phyloP scores from a whole-genome alignment of 2,888 invertebrate species.

The Sinotaia quadrata region DNA sequence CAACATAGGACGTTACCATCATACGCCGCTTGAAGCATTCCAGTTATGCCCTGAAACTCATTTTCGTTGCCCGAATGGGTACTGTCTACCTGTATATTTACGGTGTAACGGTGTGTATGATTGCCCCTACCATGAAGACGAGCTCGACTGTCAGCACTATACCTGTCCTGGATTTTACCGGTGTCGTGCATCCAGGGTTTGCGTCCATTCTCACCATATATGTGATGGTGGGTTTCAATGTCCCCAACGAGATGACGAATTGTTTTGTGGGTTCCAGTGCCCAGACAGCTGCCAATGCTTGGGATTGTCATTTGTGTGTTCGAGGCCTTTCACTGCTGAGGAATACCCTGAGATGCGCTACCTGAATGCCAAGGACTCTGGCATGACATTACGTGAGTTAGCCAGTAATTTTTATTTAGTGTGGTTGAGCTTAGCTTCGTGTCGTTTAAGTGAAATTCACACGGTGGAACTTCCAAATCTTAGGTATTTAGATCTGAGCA shows the following conservation, averaged over 20 bases:
- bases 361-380: slow-evolving; percentile 23
- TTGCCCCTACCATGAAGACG: slow-evolving; percentile 26
- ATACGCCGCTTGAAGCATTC: too few species aligned
- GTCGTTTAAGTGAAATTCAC: background rate
- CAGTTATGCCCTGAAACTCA: slow-evolving; percentile 16
- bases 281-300: slow-evolving; percentile 16
- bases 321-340: background rate
- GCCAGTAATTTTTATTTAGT: background rate
- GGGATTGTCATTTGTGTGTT: slow-evolving; percentile 21
- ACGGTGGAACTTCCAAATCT: background rate
- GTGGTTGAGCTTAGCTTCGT: background rate
- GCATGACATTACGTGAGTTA: background rate
- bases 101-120: slow-evolving; percentile 27
- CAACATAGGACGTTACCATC: too few species aligned
- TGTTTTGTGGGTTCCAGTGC: slow-evolving; percentile 23
- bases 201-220: slow-evolving; percentile 28
- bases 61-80: slow-evolving; percentile 12
- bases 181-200: slow-evolving; percentile 26
- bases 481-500: slow-evolving; percentile 17
- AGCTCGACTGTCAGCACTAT: slow-evolving; percentile 1
- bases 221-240: slow-evolving; percentile 35
- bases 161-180: slow-evolving; percentile 30
- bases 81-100: slow-evolving; percentile 28
- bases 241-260: slow-evolving; percentile 34
- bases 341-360: slow-evolving; percentile 15